Base-by-base conservation (phyloP, 2,888 invertebrate genomes). In the Crossocerus cetratus region DNA sequence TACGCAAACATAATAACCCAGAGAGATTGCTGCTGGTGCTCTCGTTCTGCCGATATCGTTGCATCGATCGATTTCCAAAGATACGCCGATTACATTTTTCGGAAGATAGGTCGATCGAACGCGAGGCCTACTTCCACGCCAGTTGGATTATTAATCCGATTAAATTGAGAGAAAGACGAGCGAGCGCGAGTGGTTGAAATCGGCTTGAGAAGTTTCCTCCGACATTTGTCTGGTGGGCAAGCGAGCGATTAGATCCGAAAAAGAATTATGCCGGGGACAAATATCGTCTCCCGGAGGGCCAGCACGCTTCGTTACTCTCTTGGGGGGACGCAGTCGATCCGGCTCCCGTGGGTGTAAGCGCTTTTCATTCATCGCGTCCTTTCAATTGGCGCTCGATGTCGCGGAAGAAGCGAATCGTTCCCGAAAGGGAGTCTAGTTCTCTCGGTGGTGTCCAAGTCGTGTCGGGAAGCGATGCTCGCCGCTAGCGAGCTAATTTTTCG, bases 1-100 rank as follows among this genome's bases (percentile, higher is more conserved):
- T 57, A 65, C 58, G 74, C 76, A 67, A 60, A 65, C 61, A 68
- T 71, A 76, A 74, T 74, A 55, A 56, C 14, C 49, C n/a, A n/a
- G 32, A 32, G 32, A 32, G 32, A 32, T 11, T 32, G 32, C 22
- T 13, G 23, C 45, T 45, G 23, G 18, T 23, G 16, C 65, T 1
- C 18, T 57, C 57, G 2, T 44, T 62, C 4, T 21, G 18, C 21
- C 58, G 11, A 18, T 49, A 13, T 14, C 49, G 13, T 55, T 14
- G 20, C 20, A n/a, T n/a, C 55, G 16, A 20, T 14, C n/a, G 20
- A 20, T 20, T 20, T 55, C 49, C 49, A 49, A 32, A 42, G 42
- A 18, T 44, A 32, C 14, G 23, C 20, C 16, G 14, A 32, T 65
- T 53, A 59, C 32, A 65, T 13, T 49, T 57, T 42, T 44, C 45